Percentiles rank a stretch among this genome's conserved stretches.
These are phyloP conservation scores for Champsocephalus esox DNA, from an alignment of 2,797 vertebrate genomes.

Conservation along the genomic window DNA sequence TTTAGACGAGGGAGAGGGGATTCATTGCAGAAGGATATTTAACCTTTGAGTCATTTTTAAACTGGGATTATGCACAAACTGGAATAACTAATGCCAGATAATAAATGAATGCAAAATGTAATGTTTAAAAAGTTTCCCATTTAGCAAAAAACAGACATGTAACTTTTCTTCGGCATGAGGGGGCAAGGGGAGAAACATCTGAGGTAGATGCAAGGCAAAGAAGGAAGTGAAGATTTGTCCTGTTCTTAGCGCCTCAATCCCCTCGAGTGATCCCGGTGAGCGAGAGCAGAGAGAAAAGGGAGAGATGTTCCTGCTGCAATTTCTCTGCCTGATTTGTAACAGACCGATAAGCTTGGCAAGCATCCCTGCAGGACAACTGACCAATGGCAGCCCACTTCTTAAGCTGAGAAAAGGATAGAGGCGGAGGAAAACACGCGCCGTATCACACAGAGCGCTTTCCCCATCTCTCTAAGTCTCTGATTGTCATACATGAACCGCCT, in stretches of 20 bases:
- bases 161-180: conserved; percentile 32
- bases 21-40: conserved; percentile 26
- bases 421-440: conserved; percentile 4
- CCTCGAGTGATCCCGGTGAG: conserved; percentile 65
- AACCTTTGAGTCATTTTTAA: conserved; percentile 48
- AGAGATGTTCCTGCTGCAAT: conserved; percentile 66
- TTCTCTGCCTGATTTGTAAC: conserved; percentile 78
- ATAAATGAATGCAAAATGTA: conserved; percentile 2
- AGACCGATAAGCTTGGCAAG: conserved; percentile 70
- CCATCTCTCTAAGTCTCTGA: conserved; percentile 58
- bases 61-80: conserved; percentile 46
- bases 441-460: conserved; percentile 39
- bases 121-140: conserved; percentile 25
- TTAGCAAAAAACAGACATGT: conserved; percentile 1
- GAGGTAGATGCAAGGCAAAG: conserved; percentile 42
- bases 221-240: conserved; percentile 60
- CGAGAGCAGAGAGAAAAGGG: conserved; percentile 51
- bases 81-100: conserved; percentile 31
- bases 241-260: conserved; percentile 68
- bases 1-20: conserved; percentile 27
- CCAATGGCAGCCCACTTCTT: conserved; percentile 54
- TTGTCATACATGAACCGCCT: conserved; percentile 76
- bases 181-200: conserved; percentile 29
- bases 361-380: conserved; percentile 75
- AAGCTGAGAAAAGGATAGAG: conserved; percentile 42